A percentile compares a stretch with the other conserved stretches of the same genome.
Evolutionary conservation across 2,888 invertebrate species (phyloP).

Genomic region (Autographa gamma): DNA sequence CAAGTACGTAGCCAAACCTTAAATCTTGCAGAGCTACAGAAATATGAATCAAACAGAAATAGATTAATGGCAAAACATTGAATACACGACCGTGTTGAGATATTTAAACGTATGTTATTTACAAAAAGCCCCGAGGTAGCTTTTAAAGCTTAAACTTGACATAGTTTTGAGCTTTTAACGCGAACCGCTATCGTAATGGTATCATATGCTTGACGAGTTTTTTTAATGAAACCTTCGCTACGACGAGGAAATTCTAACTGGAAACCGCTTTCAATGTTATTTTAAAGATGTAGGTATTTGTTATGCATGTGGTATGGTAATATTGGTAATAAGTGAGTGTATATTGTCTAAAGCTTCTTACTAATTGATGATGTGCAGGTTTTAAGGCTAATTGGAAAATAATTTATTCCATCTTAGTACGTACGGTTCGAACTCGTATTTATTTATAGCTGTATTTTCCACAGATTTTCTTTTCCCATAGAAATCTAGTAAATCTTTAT

Average conservation of each 20-base stretch:
- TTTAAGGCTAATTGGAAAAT: neutral
- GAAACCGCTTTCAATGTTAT: constrained; percentile 19
- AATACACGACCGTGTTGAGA: neutral
- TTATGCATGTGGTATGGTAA: neutral
- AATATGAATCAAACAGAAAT: neutral
- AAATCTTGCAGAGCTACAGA: neutral
- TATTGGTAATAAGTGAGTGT: neutral
- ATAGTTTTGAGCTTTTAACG: constrained; percentile 49
- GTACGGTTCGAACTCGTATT: too few species aligned
- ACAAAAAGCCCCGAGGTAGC: constrained; percentile 33
- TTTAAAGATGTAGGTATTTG: neutral
- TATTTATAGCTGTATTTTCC: neutral
- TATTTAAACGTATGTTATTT: constrained; percentile 34
- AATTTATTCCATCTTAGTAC: neutral
- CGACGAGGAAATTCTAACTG: constrained; percentile 11
- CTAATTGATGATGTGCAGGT: neutral
- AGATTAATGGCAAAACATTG: neutral
- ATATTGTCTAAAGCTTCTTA: neutral
- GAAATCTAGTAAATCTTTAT: neutral
- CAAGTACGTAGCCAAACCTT: neutral
- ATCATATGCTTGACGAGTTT: constrained; percentile 28
- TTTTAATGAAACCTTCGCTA: constrained; percentile 38
- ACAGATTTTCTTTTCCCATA: neutral
- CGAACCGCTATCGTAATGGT: constrained; percentile 32
- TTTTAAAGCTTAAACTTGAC: constrained; percentile 55